Evolutionary conservation across 2,797 vertebrate genomes (phyloP).

Genomic region (Furcifer pardalis): DNA sequence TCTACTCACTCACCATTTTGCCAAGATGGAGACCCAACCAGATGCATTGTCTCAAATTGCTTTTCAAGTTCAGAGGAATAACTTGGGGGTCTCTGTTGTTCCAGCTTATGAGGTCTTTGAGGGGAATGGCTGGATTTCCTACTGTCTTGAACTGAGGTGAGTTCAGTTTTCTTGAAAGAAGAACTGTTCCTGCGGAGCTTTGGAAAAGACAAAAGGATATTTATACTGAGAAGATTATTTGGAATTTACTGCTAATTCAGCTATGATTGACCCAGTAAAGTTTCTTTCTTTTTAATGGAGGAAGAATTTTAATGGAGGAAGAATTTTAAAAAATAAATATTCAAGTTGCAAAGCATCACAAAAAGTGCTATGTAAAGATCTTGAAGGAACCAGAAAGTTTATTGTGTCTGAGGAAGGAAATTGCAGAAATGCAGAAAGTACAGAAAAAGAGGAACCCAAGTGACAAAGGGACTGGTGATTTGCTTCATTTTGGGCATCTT

Average conservation of each 20-base stretch:
- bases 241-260: background rate
- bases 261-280: too few species aligned
- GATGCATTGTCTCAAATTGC: background rate
- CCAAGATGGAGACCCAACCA: background rate
- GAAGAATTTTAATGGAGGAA: too few species aligned
- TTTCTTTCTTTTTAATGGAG: too few species aligned
- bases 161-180: background rate
- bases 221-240: too few species aligned
- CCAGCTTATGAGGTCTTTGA: accelerated
- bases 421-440: accelerated
- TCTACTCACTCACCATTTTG: constrained; percentile 8
- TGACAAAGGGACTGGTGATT: too few species aligned
- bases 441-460: background rate
- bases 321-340: too few species aligned
- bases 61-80: background rate
- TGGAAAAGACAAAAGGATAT: background rate
- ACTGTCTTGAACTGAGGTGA: accelerated
- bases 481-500: too few species aligned
- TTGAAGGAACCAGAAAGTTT: too few species aligned
- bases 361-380: too few species aligned
- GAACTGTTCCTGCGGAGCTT: background rate
- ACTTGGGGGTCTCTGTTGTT: background rate
- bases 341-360: too few species aligned
- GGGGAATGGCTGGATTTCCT: background rate
- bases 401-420: background rate